phyloP scores from a whole-genome alignment of 1,140 invertebrate species.

The Chelonus insularis region DNA sequence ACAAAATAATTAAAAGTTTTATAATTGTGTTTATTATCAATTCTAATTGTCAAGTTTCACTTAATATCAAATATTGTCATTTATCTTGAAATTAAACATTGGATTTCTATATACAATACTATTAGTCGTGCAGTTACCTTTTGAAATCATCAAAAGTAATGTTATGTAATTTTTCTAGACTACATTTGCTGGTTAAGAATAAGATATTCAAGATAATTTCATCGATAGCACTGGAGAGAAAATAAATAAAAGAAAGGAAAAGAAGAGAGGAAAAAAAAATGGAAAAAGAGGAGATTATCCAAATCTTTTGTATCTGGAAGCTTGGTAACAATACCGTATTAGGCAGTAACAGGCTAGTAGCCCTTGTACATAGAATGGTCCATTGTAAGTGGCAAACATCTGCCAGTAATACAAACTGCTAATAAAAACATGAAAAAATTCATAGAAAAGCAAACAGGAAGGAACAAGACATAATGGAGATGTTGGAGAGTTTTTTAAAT shows the following conservation, averaged over 20 bases:
- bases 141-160: no score
- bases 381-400: conserved; percentile 52
- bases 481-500: neutral
- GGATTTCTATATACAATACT: no score
- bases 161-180: no score
- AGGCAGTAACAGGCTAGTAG: conserved; percentile 48
- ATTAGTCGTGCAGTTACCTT: no score
- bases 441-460: neutral
- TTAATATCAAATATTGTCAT: no score
- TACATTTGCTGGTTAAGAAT: no score
- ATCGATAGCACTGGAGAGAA: neutral
- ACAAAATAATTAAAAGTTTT: no score
- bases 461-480: conserved; percentile 13
- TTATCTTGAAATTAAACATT: no score
- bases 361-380: conserved; percentile 39
- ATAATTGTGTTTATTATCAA: no score
- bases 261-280: conserved; percentile 15
- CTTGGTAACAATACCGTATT: conserved; percentile 41
- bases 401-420: conserved; percentile 57
- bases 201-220: conserved; percentile 2
- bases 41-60: no score
- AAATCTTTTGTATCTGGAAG: conserved; percentile 48
- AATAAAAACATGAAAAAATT: conserved; percentile 49
- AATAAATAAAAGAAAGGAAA: neutral
- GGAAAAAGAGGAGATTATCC: conserved; percentile 30